Evolutionary conservation across 1,140 invertebrate species (phyloP), one percentile per base, ranked within the genome.

Genomic region (Papilio machaon): DNA sequence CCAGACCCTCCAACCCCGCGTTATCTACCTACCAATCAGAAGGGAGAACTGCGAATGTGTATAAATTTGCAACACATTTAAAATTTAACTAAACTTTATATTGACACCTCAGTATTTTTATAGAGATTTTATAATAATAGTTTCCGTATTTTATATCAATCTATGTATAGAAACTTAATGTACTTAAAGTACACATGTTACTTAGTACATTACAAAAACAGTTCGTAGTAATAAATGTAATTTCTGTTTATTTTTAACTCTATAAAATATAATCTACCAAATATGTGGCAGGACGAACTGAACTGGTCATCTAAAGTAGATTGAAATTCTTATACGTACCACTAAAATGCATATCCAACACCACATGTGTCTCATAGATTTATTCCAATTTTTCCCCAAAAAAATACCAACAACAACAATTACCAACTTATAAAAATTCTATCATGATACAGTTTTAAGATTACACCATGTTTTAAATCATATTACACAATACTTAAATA

Each of bases 11-110:
- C 85, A 73, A 82, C 85, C 83, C 81, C 47, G 73, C 79, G 76
- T 92, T 94, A 94, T 94, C 92, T 88, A 35, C 70, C 74, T 49
- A 83, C 91, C 92, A 91, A 94, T 94, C 92, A 82, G 77, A 81
- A 91, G 90, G 92, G 91, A 19, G 43, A 85, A 84, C 78, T 58
- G 73, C 78, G 81, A 75, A 80, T 81, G 84, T 84, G 85, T 86
- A 84, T 67, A 81, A 89, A 88, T 89, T 90, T 90, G 81, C 86
- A 89, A 90, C 82, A 76, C 46, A 13, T 46, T 74, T 19, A 19
- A 46, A 46, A 46, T 19, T 46, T 46, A 46, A 73, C 30, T 70
- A 35, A 70, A 38, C 2, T 70, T 70, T 6, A 70, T 5, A 64
- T 8, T 60, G 10, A 70, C 64, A 38, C 64, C 30, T 38, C 17